A percentile compares a stretch with the other conserved stretches of the same genome.
Evolutionary conservation across 1,140 invertebrate species (phyloP).

Genomic region (Leptopilina boulardi): DNA sequence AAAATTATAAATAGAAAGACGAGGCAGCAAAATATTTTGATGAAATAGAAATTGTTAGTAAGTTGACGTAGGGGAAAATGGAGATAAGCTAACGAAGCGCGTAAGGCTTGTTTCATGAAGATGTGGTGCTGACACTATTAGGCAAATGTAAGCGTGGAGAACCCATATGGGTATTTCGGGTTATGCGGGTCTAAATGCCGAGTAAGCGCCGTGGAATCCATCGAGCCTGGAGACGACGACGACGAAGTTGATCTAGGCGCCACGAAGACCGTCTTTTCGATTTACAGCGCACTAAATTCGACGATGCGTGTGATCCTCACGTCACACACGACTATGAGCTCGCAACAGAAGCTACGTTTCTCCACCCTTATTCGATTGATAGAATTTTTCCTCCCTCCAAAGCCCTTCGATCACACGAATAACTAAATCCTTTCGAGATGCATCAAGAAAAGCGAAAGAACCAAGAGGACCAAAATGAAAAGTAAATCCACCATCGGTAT

Average conservation of each 20-base stretch:
- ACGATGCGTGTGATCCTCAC: constrained; percentile 65
- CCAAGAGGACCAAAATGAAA: constrained; percentile 6
- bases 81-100: not conserved
- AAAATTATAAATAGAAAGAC: not conserved
- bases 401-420: constrained; percentile 11
- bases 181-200: constrained; percentile 70
- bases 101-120: constrained; percentile 30
- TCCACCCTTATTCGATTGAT: constrained; percentile 18
- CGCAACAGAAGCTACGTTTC: not conserved
- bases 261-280: constrained; percentile 63
- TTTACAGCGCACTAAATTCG: constrained; percentile 70
- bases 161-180: constrained; percentile 55
- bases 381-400: constrained; percentile 1
- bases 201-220: constrained; percentile 69
- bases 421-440: constrained; percentile 11
- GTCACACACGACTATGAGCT: constrained; percentile 54
- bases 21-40: not conserved
- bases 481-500: constrained; percentile 31
- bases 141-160: constrained; percentile 63
- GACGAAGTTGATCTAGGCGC: constrained; percentile 62
- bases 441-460: constrained; percentile 1
- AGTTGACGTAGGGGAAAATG: not conserved
- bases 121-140: constrained; percentile 68
- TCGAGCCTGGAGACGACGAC: constrained; percentile 58
- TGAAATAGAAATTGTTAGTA: not conserved